A percentile compares a stretch with the other conserved stretches of the same genome.
Evolutionary conservation across 2,888 invertebrate genomes (phyloP).

Genomic region (Myopa testacea): DNA sequence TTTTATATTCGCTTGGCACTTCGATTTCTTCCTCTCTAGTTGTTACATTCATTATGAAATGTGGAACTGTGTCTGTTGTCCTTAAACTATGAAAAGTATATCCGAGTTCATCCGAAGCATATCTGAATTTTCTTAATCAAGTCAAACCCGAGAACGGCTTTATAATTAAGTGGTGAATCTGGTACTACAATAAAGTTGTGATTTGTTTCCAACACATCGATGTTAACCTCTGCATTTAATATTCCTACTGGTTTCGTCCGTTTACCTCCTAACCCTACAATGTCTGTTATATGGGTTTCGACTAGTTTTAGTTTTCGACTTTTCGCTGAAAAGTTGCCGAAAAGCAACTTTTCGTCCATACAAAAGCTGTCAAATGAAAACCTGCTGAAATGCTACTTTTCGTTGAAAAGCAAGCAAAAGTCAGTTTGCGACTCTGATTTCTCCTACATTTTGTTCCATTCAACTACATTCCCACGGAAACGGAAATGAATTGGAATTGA

Average conservation of each 20-base stretch:
- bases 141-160: slow-evolving; percentile 38
- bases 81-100: slow-evolving; percentile 28
- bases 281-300: too few relatives aligned
- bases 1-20: slow-evolving; percentile 30
- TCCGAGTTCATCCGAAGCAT: slow-evolving; percentile 33
- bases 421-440: too few relatives aligned
- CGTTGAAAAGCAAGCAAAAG: too few relatives aligned
- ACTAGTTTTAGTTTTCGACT: too few relatives aligned
- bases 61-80: slow-evolving; percentile 4
- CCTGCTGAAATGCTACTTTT: too few relatives aligned
- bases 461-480: too few relatives aligned
- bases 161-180: slow-evolving; percentile 23
- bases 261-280: slow-evolving; percentile 32
- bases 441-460: too few relatives aligned
- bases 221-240: not conserved
- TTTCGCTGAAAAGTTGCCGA: too few relatives aligned
- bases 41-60: slow-evolving; percentile 34
- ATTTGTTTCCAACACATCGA: slow-evolving; percentile 14
- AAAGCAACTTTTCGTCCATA: too few relatives aligned
- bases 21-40: slow-evolving; percentile 5
- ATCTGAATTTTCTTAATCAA: slow-evolving; percentile 30
- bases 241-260: slow-evolving; percentile 24
- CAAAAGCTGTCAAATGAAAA: too few relatives aligned
- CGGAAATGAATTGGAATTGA: too few relatives aligned
- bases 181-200: slow-evolving; percentile 28